Percentiles rank a stretch among this genome's conserved stretches.
These are phyloP conservation scores for Leptarthrus brevirostris DNA, from an alignment of 2,888 invertebrate species.

Conservation along the genomic window DNA sequence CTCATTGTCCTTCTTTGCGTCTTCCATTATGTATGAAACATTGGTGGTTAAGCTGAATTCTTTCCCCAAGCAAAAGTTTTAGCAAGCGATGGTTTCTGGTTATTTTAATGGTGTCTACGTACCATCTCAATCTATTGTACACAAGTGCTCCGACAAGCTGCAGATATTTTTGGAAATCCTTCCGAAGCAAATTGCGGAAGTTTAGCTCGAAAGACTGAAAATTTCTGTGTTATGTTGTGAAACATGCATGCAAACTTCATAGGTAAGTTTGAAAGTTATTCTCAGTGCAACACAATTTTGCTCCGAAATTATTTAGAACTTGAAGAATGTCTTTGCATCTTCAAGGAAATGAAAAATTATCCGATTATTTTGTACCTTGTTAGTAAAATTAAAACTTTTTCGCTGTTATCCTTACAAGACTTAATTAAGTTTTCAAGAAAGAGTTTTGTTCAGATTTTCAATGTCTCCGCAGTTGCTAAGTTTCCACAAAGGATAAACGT, in stretches of 20 bases:
- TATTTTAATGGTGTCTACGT: constrained; percentile 10
- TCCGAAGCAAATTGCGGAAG: background rate
- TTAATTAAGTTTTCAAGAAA: too few species aligned
- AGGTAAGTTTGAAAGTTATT: constrained; percentile 13
- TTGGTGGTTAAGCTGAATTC: background rate
- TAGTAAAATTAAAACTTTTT: too few species aligned
- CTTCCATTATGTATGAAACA: constrained; percentile 8
- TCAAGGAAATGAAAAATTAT: background rate
- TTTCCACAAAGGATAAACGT: too few species aligned
- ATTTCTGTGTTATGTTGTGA: background rate
- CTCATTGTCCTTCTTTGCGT: background rate
- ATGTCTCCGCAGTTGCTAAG: too few species aligned
- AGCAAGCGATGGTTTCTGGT: constrained; percentile 4
- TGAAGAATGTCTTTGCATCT: background rate
- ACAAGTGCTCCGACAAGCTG: background rate
- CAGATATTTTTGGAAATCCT: too few species aligned
- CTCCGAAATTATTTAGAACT: background rate
- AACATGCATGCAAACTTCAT: background rate
- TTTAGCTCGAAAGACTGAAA: background rate
- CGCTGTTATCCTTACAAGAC: too few species aligned
- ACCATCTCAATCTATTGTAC: constrained; percentile 2
- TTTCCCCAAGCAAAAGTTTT: background rate
- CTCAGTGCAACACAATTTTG: background rate
- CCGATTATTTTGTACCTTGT: too few species aligned
- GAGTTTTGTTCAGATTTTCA: too few species aligned